Base-by-base conservation (phyloP, 2,113 vertebrate genomes). In the Deroptyus accipitrinus region DNA sequence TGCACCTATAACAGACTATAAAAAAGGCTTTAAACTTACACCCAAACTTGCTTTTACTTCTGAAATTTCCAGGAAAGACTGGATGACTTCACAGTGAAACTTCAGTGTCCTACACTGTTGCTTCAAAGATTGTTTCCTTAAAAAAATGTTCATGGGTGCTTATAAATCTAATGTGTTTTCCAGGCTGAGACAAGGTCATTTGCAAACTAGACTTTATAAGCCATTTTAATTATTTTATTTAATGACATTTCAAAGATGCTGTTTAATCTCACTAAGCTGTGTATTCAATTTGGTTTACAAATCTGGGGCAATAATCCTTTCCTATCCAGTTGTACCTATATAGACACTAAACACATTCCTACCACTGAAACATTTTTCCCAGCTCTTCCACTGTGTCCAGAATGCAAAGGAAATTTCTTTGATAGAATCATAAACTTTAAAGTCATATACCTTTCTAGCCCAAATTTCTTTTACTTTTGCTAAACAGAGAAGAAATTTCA, bases 131-230 rank as follows among this genome's bases (percentile, higher is more conserved):
- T 30, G 11, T 80, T 83, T 49, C 75, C 33, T 62, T 67, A 57
- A 37, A 17, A 74, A 52, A 88, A 61, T 6, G 7, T n/a, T 3
- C 20, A 19, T 0, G 0, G 70, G 15, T 18, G 19, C 41, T 91
- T 68, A 39, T 72, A 85, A 86, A 35, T 48, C 31, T 66, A 61
- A 64, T 8, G 23, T 6, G 3, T 57, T 76, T 85, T 84, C 37
- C n/a, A 49, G n/a, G 49, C 18, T 76, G 49, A 66, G 37, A n/a
- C 33, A n/a, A 2, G 1, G 17, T 54, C 7, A 42, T 54, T 72
- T 86, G 27, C 62, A 64, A 91, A 64, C 28, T 13, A 37, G 44
- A 18, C 6, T 70, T 79, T 18, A 24, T 41, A 10, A 19, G 27
- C 14, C 9, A n/a, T 57, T 70, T 83, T 30, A 42, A 61, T 88